Conservation (phyloP, 2,797 vertebrate species). For the Hoplostethus mediterraneus region DNA sequence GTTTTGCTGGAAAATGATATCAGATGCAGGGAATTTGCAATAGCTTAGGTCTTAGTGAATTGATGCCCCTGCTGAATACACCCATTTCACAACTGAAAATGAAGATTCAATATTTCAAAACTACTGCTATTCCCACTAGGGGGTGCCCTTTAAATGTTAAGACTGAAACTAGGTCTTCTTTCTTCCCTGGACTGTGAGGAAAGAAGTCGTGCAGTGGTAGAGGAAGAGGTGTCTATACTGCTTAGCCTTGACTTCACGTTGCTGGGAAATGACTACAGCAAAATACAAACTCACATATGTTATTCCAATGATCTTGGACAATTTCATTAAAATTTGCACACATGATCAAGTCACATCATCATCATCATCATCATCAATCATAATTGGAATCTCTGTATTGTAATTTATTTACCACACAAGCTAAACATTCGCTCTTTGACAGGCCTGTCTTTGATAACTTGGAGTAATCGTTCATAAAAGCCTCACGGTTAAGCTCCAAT, state of each 20-base stretch:
- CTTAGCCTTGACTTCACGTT: not conserved
- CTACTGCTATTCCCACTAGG: not conserved
- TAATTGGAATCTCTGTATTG: not conserved
- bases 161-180: not conserved
- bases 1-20: no score
- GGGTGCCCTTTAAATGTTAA: not conserved
- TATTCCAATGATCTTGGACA: not conserved
- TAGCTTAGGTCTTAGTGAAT: no score
- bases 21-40: no score
- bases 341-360: not conserved
- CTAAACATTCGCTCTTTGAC: not conserved
- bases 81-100: not conserved
- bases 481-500: constrained; percentile 22
- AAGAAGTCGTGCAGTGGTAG: not conserved
- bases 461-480: no score
- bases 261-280: not conserved
- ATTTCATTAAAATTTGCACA: not conserved
- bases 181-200: not conserved
- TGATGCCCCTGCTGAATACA: not conserved
- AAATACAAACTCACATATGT: not conserved
- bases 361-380: no score
- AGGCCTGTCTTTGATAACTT: no score
- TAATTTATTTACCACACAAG: no score
- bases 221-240: not conserved
- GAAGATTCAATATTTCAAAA: not conserved